phyloP scores from a whole-genome alignment of 2,797 vertebrate genomes.

The Nothura maculosa region DNA sequence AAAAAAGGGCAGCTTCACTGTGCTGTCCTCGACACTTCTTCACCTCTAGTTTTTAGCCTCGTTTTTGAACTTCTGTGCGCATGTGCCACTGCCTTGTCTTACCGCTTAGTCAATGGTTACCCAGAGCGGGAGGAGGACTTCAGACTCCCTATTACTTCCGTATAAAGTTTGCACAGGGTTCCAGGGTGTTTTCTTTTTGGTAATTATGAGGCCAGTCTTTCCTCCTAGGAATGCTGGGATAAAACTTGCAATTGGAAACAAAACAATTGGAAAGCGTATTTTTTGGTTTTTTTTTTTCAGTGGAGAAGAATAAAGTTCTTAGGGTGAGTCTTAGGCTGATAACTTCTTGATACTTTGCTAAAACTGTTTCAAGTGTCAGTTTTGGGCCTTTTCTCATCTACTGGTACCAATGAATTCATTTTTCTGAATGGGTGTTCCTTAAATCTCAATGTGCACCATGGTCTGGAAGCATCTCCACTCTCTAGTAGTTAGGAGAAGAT shows the following conservation, averaged over 20 bases:
- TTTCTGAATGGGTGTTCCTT: background rate
- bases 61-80: background rate
- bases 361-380: background rate
- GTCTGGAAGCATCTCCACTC: background rate
- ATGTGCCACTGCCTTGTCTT: background rate
- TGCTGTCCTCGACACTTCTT: background rate
- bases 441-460: rapidly evolving
- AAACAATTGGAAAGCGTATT: background rate
- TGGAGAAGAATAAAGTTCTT: background rate
- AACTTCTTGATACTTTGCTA: background rate
- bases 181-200: background rate
- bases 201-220: background rate
- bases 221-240: background rate
- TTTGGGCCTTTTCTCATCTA: background rate
- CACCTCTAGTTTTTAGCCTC: background rate
- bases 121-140: background rate
- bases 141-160: background rate
- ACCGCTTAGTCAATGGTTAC: background rate
- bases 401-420: background rate
- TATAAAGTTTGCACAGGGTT: background rate
- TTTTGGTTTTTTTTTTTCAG: background rate
- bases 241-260: background rate
- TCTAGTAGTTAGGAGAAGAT: background rate
- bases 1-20: background rate
- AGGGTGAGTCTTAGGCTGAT: background rate